Evolutionary conservation across 2,888 invertebrate species (phyloP).

Genomic region (Eristalis arbustorum): DNA sequence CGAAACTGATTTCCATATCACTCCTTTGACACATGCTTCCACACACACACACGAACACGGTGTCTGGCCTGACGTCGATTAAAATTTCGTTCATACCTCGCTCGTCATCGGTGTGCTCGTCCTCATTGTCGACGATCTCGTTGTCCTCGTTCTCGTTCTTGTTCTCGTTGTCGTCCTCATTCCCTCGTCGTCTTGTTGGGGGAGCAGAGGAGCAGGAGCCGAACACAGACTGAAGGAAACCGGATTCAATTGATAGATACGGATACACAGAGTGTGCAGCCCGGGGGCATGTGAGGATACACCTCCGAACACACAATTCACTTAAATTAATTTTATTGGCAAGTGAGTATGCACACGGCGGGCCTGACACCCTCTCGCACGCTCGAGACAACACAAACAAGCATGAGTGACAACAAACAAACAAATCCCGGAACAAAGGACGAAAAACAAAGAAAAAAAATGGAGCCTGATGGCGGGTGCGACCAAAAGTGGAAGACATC

Average conservation of each 20-base stretch:
- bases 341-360: slow-evolving; percentile 38
- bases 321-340: slow-evolving; percentile 70
- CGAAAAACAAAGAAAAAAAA: slow-evolving; percentile 39
- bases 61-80: slow-evolving; percentile 58
- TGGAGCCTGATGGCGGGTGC: not conserved
- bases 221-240: slow-evolving; percentile 17
- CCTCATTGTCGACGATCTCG: slow-evolving; percentile 35
- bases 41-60: slow-evolving; percentile 6
- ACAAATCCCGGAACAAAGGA: slow-evolving; percentile 62
- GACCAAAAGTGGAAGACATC: slow-evolving; percentile 57
- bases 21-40: slow-evolving; percentile 59
- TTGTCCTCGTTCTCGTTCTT: slow-evolving; percentile 11
- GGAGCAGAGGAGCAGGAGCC: not conserved
- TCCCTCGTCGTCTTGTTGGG: not conserved
- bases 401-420: slow-evolving; percentile 69
- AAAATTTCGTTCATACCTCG: slow-evolving; percentile 58
- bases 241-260: slow-evolving; percentile 57
- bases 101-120: slow-evolving; percentile 13
- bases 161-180: not conserved
- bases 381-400: slow-evolving; percentile 44
- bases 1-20: slow-evolving; percentile 70
- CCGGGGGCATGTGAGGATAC: slow-evolving; percentile 34
- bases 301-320: slow-evolving; percentile 67
- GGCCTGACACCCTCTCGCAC: not conserved
- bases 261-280: slow-evolving; percentile 51